A percentile compares a stretch with the other conserved stretches of the same genome.
phyloP scores from a whole-genome alignment of 92 coral and sea anemone species.

The Epizoanthus fatuus region DNA sequence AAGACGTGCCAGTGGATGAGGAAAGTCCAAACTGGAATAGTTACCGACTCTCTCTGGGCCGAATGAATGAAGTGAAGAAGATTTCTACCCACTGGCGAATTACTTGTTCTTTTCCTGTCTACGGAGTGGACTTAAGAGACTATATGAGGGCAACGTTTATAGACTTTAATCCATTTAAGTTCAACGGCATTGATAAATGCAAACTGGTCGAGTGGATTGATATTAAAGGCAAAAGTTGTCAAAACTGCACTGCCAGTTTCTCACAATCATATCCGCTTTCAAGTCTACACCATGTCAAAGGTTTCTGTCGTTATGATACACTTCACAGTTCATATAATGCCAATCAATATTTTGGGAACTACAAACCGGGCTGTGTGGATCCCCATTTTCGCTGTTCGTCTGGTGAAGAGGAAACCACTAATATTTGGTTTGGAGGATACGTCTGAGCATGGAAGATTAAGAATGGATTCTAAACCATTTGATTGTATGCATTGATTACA shows the following conservation, averaged over 20 bases:
- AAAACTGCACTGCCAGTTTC: background rate
- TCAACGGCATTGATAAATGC: background rate
- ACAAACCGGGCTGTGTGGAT: background rate
- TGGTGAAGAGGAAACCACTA: slow-evolving; percentile 19
- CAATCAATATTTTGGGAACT: slow-evolving; percentile 32
- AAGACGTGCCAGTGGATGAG: background rate
- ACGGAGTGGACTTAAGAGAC: slow-evolving; percentile 29
- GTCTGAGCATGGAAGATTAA: background rate
- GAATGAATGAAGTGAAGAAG: slow-evolving; percentile 12
- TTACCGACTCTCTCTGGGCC: background rate
- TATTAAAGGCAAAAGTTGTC: slow-evolving; percentile 1
- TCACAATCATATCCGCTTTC: background rate
- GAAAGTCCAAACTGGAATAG: slow-evolving; percentile 36
- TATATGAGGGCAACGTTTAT: slow-evolving; percentile 6
- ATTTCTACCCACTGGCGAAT: slow-evolving; percentile 41
- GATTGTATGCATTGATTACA: too few species aligned
- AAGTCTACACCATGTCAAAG: background rate
- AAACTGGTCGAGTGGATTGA: slow-evolving; percentile 1
- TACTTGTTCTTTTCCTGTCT: slow-evolving; percentile 36
- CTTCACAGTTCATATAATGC: background rate
- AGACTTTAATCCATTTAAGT: background rate
- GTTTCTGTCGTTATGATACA: background rate
- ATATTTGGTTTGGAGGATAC: slow-evolving; percentile 47
- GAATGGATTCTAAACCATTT: too few species aligned
- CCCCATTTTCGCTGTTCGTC: slow-evolving; percentile 13